Base-by-base conservation (phyloP, 2,113 vertebrate genomes). In the Callorhinus ursinus region DNA sequence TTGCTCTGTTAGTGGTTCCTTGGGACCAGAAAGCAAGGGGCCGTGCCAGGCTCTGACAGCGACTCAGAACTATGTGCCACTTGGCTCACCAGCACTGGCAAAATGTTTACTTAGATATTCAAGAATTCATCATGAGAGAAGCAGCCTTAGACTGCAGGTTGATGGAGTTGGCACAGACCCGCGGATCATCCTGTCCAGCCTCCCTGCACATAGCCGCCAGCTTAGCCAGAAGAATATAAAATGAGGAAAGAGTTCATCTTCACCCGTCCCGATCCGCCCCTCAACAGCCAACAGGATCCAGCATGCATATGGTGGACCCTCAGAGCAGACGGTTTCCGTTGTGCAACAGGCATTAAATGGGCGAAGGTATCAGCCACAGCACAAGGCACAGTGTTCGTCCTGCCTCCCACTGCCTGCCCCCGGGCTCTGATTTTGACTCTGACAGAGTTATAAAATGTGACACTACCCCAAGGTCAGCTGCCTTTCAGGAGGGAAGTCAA, bases 361-460 rank as follows among this genome's bases (percentile, higher is more conserved):
- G 36, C 7, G 31, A 63, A 22, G 7, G 10, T 0, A 26, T 5
- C 15, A 10, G 5, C 1, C 0, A 55, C 0, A 53, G n/a, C 15
- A 5, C 0, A 57, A 11, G 4, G 18, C 26, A 46, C 8, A 10
- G 18, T 13, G 24, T 12, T 1, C 31, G 24, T 46, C 24, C 57
- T 12, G 7, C 53, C 14, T 14, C 16, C 63, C 8, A 11, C 11
- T 5, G 15, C 11, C 46, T 28, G 3, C 5, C 39, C 28, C 4
- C 7, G 2, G 2, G 13, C 8, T 11, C 49, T 16, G 2, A 33
- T 39, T 7, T 21, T 9, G 1, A n/a, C 4, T 53, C 18, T 26
- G 22, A 16, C 21, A 5, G 1, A 67, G 21, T 36, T 1, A 16
- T 33, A 12, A 90, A 18, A 28, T 0, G 1, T 3, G 61, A 63